Conservation (phyloP, 2,113 vertebrate genomes). For the Crotalus tigris region DNA sequence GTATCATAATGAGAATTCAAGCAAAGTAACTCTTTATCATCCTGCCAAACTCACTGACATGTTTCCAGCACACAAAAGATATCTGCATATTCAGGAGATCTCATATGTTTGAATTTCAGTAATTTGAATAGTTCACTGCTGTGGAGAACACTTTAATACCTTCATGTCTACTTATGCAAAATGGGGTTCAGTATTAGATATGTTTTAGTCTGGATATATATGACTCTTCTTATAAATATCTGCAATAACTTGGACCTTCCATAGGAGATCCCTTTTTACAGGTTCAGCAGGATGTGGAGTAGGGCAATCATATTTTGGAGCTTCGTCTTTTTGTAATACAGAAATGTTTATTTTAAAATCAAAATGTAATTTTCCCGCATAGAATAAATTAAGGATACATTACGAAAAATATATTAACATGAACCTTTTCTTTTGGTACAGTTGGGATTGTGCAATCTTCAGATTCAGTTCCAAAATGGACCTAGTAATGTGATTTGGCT, state of each 20-base stretch:
- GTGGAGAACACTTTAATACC: not conserved
- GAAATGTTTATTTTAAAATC: not conserved
- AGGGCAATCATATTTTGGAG: not conserved
- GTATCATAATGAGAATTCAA: not conserved
- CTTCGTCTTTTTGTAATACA: not conserved
- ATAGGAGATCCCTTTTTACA: not conserved
- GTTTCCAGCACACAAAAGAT: not conserved
- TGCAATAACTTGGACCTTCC: not conserved
- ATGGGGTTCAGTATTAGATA: not conserved
- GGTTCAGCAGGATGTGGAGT: not conserved
- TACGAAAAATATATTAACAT: not conserved
- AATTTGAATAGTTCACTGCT: not conserved
- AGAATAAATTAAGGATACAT: not conserved
- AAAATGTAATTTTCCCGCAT: not conserved
- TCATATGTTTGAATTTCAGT: not conserved
- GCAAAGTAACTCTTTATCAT: not conserved
- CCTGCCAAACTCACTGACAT: not conserved
- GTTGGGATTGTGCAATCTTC: not conserved
- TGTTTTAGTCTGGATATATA: not conserved
- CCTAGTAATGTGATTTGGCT: too few species aligned
- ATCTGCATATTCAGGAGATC: not conserved
- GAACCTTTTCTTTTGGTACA: not conserved
- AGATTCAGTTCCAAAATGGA: not conserved
- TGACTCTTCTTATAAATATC: not conserved
- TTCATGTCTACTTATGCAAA: not conserved